These are phyloP conservation scores for Varanus salvator DNA, from an alignment of 2,113 vertebrate genomes.

Conservation along the genomic window DNA sequence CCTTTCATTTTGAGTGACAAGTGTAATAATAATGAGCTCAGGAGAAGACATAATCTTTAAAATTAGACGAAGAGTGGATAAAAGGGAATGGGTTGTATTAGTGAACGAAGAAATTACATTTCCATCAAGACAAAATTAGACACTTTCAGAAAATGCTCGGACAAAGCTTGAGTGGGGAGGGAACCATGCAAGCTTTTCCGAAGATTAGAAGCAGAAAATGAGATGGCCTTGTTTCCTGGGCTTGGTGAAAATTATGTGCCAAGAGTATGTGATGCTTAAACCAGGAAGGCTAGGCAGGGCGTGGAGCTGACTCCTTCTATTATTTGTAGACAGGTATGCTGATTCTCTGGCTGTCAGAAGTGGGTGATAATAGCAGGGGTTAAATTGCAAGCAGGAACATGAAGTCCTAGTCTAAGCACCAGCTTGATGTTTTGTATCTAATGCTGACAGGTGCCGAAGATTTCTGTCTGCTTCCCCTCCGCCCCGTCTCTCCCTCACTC, in stretches of 20 bases:
- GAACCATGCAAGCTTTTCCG: conserved; percentile 53
- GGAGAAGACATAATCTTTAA: conserved; percentile 67
- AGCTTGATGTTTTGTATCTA: neutral
- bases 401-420: conserved; percentile 28
- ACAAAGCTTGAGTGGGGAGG: conserved; percentile 47
- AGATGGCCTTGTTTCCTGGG: neutral
- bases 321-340: conserved; percentile 20
- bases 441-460: conserved; percentile 28
- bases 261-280: conserved; percentile 9
- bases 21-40: conserved; percentile 68
- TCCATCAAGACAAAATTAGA: conserved; percentile 67
- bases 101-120: conserved; percentile 69
- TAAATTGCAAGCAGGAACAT: conserved; percentile 37
- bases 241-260: conserved; percentile 23
- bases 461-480: conserved; percentile 29
- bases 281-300: neutral
- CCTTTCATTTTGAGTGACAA: conserved; percentile 68
- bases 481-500: neutral
- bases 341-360: neutral
- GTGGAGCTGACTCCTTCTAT: neutral
- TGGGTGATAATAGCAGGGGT: neutral
- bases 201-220: conserved; percentile 58
- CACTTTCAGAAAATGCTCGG: conserved; percentile 61
- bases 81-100: conserved; percentile 61
- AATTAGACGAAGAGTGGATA: conserved; percentile 63